Conservation (phyloP, 2,888 invertebrate genomes). For the Cryptocephalus primarius region DNA sequence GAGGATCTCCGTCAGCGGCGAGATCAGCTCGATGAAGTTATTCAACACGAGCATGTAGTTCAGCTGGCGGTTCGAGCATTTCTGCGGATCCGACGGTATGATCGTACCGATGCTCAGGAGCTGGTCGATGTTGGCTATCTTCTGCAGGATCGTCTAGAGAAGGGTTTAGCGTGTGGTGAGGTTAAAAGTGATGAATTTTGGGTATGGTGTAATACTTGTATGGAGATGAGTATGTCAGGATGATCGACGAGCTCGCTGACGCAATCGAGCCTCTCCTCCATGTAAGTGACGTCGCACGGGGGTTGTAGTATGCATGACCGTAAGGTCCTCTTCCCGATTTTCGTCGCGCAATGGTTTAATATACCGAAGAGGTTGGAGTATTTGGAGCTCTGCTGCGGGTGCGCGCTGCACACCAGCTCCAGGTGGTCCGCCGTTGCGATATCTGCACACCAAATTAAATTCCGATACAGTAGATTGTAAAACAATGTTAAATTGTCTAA, state of each 20-base stretch:
- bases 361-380: slow-evolving; percentile 51
- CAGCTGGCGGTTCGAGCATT: slow-evolving; percentile 60
- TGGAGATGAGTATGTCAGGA: slow-evolving; percentile 48
- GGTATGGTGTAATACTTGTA: slow-evolving; percentile 32
- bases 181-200: no score
- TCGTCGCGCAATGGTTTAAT: slow-evolving; percentile 59
- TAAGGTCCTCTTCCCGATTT: slow-evolving; percentile 66
- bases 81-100: slow-evolving; percentile 37
- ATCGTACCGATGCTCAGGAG: slow-evolving; percentile 52
- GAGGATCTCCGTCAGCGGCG: slow-evolving; percentile 46
- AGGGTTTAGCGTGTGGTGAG: neutral
- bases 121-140: slow-evolving; percentile 69
- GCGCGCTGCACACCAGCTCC: slow-evolving; percentile 50
- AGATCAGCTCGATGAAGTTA: slow-evolving; percentile 61
- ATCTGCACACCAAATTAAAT: slow-evolving; percentile 47
- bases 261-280: slow-evolving; percentile 59
- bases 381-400: slow-evolving; percentile 33
- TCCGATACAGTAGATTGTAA: no score
- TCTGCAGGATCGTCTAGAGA: slow-evolving; percentile 47
- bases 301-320: slow-evolving; percentile 75
- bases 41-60: slow-evolving; percentile 70
- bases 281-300: slow-evolving; percentile 52
- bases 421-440: slow-evolving; percentile 68
- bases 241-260: slow-evolving; percentile 65
- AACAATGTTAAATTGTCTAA: neutral